Conservation (phyloP, 2,797 vertebrate genomes). For the Manis pentadactyla region DNA sequence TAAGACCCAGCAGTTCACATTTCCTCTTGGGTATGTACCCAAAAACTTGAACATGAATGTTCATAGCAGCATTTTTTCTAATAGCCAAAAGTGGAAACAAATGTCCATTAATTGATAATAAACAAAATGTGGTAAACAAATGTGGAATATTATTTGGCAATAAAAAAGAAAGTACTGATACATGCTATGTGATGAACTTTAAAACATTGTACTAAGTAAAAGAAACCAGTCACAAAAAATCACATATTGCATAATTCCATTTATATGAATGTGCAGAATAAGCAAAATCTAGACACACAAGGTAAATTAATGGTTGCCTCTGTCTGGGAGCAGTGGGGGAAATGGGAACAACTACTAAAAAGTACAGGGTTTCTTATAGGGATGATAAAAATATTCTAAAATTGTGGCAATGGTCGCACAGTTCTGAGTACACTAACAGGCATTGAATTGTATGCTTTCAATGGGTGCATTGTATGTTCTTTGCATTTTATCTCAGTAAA, state of each 20-base stretch:
- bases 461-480: not conserved
- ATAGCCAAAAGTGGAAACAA: not conserved
- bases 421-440: not conserved
- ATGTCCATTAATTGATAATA: not conserved
- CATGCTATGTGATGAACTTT: not conserved
- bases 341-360: not conserved
- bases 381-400: not conserved
- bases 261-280: not conserved
- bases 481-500: constrained; percentile 8
- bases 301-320: not conserved
- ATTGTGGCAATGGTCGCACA: not conserved
- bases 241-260: not conserved
- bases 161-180: not conserved
- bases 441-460: not conserved
- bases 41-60: not conserved
- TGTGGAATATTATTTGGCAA: not conserved
- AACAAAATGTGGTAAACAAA: not conserved
- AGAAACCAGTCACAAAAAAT: not conserved
- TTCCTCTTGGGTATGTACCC: not conserved
- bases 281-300: not conserved
- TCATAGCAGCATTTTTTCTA: not conserved
- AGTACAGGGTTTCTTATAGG: not conserved
- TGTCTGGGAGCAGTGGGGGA: not conserved
- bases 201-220: not conserved
- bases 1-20: not conserved